Conservation (phyloP, 2,888 invertebrate species). For the Drosophila gaucha region DNA sequence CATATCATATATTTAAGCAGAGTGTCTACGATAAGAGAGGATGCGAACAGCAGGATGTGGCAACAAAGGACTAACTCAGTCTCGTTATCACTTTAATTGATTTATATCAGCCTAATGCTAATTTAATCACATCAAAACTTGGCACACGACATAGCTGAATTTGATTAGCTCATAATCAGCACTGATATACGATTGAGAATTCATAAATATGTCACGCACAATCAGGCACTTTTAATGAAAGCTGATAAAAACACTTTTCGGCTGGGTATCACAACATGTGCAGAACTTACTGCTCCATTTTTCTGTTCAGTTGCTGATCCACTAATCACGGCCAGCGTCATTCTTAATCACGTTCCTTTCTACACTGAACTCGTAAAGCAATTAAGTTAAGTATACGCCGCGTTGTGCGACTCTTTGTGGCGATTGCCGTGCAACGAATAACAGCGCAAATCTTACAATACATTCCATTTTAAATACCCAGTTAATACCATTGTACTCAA, state of each 20-base stretch:
- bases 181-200: slow-evolving; percentile 16
- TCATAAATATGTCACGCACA: slow-evolving; percentile 41
- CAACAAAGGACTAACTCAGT: slow-evolving; percentile 2
- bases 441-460: slow-evolving; percentile 57
- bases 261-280: slow-evolving; percentile 5
- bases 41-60: not conserved
- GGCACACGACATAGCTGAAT: slow-evolving; percentile 13
- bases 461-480: slow-evolving; percentile 49
- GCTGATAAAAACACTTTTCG: slow-evolving; percentile 23
- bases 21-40: not conserved
- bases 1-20: slow-evolving; percentile 27
- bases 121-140: slow-evolving; percentile 26
- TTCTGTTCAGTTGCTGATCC: slow-evolving; percentile 42
- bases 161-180: slow-evolving; percentile 28
- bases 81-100: slow-evolving; percentile 5
- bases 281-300: slow-evolving; percentile 63
- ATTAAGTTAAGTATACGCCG: slow-evolving; percentile 60
- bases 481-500: slow-evolving; percentile 27
- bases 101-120: slow-evolving; percentile 18
- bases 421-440: slow-evolving; percentile 65
- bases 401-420: slow-evolving; percentile 23
- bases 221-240: slow-evolving; percentile 10
- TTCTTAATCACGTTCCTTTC: slow-evolving; percentile 11
- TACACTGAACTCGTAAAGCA: slow-evolving; percentile 8
- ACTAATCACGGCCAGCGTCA: slow-evolving; percentile 57